These are phyloP conservation scores for Cyanoderma ruficeps DNA, from an alignment of 2,113 vertebrate species.

Conservation along the genomic window DNA sequence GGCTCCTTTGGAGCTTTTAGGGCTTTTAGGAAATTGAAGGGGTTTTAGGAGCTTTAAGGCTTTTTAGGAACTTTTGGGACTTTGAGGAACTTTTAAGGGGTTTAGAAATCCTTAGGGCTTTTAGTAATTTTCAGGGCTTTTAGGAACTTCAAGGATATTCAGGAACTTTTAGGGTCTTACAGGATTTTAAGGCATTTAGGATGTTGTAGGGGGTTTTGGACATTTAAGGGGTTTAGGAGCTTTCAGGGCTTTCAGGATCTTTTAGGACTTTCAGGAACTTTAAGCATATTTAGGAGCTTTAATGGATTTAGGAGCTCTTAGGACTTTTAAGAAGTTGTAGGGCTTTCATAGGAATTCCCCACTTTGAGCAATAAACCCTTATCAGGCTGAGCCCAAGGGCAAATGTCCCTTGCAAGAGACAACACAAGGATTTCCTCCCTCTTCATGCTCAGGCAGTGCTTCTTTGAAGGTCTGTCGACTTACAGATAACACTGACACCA, in stretches of 20 bases:
- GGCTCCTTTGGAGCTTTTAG: neutral
- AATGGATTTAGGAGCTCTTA: neutral
- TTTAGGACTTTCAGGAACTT: neutral
- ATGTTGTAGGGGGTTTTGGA: neutral
- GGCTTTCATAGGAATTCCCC: neutral
- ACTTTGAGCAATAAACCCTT: neutral
- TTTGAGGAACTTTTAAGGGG: neutral
- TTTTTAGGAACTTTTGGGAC: neutral
- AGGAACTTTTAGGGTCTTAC: neutral
- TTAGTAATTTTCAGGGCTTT: neutral
- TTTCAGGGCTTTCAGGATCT: neutral
- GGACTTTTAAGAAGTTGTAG: neutral
- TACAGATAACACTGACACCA: neutral
- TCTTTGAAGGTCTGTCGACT: neutral
- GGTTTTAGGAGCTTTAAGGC: neutral
- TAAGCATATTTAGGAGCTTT: neutral
- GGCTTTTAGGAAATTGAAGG: neutral
- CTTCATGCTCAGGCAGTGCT: neutral
- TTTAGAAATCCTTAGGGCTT: neutral
- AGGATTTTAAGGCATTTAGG: neutral
- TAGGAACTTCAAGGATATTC: neutral
- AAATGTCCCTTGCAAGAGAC: neutral
- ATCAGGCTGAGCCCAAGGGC: neutral
- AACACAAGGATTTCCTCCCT: constrained; percentile 45
- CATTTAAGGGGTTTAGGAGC: neutral